These are phyloP conservation scores for Larimichthys crocea DNA, from an alignment of 2,113 vertebrate species.

Conservation along the genomic window DNA sequence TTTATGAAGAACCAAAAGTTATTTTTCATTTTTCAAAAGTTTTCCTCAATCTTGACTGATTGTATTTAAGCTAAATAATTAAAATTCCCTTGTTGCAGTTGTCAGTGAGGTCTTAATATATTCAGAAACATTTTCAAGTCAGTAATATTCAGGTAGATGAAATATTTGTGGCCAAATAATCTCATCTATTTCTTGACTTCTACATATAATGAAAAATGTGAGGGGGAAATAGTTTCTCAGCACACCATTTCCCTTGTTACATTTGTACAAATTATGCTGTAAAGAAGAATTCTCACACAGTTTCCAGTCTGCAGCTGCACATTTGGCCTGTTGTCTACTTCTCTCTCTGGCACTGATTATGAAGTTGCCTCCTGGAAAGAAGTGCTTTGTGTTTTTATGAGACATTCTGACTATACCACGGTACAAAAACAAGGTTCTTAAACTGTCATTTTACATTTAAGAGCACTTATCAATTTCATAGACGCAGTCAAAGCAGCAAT, in stretches of 20 bases:
- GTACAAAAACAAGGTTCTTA: conserved; percentile 78
- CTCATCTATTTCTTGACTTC: conserved; percentile 32
- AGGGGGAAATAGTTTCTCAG: conserved; percentile 28
- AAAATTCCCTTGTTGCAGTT: conserved; percentile 5
- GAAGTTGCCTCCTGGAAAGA: conserved; percentile 59
- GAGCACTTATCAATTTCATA: conserved; percentile 79
- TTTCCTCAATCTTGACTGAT: conserved; percentile 4
- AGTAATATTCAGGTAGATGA: conserved; percentile 25
- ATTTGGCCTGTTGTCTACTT: conserved; percentile 35
- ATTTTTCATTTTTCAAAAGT: conserved; percentile 27
- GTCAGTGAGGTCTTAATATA: neutral
- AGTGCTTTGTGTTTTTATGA: conserved; percentile 70
- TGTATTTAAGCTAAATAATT: conserved; percentile 25
- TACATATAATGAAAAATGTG: conserved; percentile 33
- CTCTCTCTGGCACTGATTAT: conserved; percentile 31
- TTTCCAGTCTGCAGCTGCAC: conserved; percentile 21
- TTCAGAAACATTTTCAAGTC: conserved; percentile 8
- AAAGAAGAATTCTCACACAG: conserved; percentile 19
- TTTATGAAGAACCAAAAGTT: neutral
- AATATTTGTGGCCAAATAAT: conserved; percentile 31
- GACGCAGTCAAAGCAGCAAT: conserved; percentile 69
- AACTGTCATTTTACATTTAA: conserved; percentile 83
- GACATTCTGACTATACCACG: conserved; percentile 52
- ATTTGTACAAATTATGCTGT: conserved; percentile 47
- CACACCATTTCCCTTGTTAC: conserved; percentile 21